Conservation (phyloP, 2,113 vertebrate species). For the Cepphus grylle region DNA sequence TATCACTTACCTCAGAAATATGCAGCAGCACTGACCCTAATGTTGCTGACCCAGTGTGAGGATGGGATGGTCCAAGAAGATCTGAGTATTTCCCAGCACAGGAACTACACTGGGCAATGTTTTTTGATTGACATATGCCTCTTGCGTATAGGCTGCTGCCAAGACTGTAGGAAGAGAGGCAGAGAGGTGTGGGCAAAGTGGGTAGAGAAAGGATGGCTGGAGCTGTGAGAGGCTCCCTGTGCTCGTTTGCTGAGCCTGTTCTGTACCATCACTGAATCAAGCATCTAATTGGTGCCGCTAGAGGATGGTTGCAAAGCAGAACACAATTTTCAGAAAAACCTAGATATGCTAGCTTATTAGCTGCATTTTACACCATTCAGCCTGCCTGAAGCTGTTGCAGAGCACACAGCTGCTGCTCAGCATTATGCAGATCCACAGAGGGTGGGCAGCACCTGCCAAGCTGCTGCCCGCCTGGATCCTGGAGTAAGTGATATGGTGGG, state of each 20-base stretch:
- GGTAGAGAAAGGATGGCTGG: background rate
- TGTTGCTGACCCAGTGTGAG: background rate
- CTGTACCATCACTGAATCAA: background rate
- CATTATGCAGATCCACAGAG: accelerated
- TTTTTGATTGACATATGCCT: background rate
- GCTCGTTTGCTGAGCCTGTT: background rate
- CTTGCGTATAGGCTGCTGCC: accelerated
- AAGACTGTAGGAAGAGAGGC: background rate
- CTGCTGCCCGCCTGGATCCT: background rate
- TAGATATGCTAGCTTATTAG: background rate
- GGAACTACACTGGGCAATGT: background rate
- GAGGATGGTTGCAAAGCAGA: background rate
- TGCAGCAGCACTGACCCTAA: background rate
- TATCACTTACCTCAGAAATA: background rate
- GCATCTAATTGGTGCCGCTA: background rate
- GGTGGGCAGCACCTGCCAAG: background rate
- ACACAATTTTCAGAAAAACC: background rate
- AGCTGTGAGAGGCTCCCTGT: accelerated
- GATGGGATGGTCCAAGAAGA: background rate
- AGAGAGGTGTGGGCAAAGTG: background rate
- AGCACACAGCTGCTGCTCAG: background rate
- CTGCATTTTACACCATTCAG: background rate
- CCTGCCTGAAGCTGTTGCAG: background rate
- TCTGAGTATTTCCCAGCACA: background rate
- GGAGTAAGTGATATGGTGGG: too few relatives aligned